These are phyloP conservation scores for Onychomys leucogaster DNA, from an alignment of 2,797 vertebrate genomes.

Conservation along the genomic window DNA sequence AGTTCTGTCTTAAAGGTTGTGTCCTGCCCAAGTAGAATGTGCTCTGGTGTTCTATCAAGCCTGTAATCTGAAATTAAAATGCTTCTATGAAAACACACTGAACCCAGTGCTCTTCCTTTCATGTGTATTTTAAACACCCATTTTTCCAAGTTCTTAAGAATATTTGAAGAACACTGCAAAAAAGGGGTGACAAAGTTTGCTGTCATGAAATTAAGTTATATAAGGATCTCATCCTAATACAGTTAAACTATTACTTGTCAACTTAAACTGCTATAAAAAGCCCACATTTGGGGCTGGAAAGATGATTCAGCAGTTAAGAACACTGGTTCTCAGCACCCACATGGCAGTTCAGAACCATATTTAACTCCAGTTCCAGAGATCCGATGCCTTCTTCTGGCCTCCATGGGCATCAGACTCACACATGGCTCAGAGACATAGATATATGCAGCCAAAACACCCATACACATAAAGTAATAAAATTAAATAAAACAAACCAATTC, in stretches of 20 bases:
- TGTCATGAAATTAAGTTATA: neutral
- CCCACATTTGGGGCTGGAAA: neutral
- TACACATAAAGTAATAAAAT: neutral
- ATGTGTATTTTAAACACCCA: neutral
- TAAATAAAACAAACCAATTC: neutral
- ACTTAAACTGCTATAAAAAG: conserved; percentile 46
- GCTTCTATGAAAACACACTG: conserved; percentile 6
- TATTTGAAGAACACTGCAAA: neutral
- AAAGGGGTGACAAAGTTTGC: neutral
- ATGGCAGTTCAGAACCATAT: neutral
- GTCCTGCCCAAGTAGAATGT: conserved; percentile 59
- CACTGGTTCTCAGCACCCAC: neutral
- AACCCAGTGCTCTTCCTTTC: neutral
- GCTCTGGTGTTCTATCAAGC: conserved; percentile 36
- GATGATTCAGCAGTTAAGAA: too few species aligned
- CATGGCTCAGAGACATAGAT: neutral
- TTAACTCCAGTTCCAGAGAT: neutral
- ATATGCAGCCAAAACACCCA: neutral
- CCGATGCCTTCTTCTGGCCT: neutral
- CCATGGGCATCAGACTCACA: neutral
- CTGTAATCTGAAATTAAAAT: conserved; percentile 57
- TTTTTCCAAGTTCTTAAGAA: conserved; percentile 16
- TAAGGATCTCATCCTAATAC: neutral
- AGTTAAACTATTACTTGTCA: conserved; percentile 46
- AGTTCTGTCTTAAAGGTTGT: conserved; percentile 51